Evolutionary conservation across 2,797 vertebrate genomes (phyloP).

Genomic region (Hyperoplus lanceolatus): DNA sequence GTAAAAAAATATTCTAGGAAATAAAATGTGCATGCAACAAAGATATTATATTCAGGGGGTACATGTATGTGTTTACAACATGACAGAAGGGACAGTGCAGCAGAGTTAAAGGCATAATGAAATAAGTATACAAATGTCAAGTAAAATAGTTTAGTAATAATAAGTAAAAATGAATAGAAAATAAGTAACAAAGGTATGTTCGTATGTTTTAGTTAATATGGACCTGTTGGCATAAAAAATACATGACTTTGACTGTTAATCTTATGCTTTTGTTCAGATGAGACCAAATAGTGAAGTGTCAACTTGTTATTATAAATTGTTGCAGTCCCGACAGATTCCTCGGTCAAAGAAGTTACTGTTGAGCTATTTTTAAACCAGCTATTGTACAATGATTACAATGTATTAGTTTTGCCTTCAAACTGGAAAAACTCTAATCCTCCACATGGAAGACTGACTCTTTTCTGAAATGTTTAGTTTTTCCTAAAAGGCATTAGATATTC

Average conservation of each 20-base stretch:
- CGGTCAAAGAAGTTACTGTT: not conserved
- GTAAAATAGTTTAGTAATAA: too few species aligned
- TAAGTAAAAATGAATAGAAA: too few species aligned
- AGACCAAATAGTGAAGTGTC: not conserved
- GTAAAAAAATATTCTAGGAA: slow-evolving; percentile 43
- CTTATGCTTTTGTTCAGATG: not conserved
- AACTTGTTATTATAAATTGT: not conserved
- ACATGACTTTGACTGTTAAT: too few species aligned
- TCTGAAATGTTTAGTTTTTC: not conserved
- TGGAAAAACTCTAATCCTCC: not conserved
- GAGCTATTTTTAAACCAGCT: slow-evolving; percentile 5
- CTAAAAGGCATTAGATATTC: not conserved
- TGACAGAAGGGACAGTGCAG: too few species aligned
- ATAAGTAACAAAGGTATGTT: too few species aligned
- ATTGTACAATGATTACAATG: not conserved
- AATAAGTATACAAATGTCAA: too few species aligned
- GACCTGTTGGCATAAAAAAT: too few species aligned
- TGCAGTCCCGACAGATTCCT: slow-evolving; percentile 4
- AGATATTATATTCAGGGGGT: too few species aligned
- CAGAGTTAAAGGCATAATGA: too few species aligned
- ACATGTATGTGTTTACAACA: too few species aligned
- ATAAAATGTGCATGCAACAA: not conserved
- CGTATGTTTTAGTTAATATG: too few species aligned
- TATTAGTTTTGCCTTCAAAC: not conserved
- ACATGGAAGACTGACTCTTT: not conserved